A percentile compares a stretch with the other conserved stretches of the same genome.
Evolutionary conservation across 2,797 vertebrate genomes (phyloP).

Genomic region (Eurystomus glaucurus): DNA sequence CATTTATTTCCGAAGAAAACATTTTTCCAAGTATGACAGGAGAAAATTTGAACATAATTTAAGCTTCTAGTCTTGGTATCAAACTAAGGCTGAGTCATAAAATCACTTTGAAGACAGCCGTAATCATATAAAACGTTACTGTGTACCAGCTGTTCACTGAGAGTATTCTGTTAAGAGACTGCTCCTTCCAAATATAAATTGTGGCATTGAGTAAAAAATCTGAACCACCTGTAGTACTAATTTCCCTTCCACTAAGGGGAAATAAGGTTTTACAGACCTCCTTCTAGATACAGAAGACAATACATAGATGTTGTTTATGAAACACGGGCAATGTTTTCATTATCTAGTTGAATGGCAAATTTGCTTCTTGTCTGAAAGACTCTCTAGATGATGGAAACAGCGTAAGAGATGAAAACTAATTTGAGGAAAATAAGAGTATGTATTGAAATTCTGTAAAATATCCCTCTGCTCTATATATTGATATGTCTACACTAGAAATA

Average conservation of each 20-base stretch:
- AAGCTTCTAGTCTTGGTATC: constrained; percentile 2
- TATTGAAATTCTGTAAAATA: background rate
- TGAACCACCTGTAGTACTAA: background rate
- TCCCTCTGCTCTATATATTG: background rate
- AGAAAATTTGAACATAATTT: constrained; percentile 15
- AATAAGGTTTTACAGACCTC: background rate
- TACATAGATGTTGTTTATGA: background rate
- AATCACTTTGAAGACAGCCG: constrained; percentile 29
- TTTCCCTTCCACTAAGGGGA: background rate
- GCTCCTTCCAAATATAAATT: background rate
- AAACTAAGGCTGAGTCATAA: constrained; percentile 15
- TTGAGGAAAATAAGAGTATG: background rate
- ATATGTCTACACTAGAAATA: background rate
- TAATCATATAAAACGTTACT: constrained; percentile 16
- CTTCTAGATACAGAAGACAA: background rate
- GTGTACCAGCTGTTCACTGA: constrained; percentile 16
- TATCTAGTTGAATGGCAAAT: background rate
- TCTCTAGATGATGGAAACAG: background rate
- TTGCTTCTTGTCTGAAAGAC: background rate
- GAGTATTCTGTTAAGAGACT: background rate
- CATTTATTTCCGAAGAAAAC: constrained; percentile 20
- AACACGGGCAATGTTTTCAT: background rate
- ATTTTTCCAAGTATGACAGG: background rate
- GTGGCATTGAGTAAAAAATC: background rate
- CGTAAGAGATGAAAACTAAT: background rate